A percentile compares a stretch with the other conserved stretches of the same genome.
Conservation (phyloP, 2,113 vertebrate genomes). For the Chitala chitala region DNA sequence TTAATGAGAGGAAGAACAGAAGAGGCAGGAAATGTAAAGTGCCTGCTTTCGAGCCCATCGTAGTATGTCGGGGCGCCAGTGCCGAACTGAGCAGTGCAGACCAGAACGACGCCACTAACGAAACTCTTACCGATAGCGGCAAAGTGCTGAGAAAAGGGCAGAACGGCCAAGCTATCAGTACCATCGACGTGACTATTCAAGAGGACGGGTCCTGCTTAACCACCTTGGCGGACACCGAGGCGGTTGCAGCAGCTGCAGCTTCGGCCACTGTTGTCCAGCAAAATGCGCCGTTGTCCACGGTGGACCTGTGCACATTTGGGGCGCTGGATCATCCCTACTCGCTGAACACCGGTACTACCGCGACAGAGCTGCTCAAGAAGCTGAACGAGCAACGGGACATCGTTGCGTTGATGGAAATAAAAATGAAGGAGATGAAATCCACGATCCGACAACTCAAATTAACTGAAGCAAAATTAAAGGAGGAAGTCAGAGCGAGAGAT, state of each 20-base stretch:
- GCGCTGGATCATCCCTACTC: slow-evolving; percentile 90
- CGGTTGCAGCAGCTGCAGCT: slow-evolving; percentile 37
- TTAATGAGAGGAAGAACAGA: slow-evolving; percentile 81
- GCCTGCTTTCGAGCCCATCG: slow-evolving; percentile 30
- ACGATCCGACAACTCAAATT: slow-evolving; percentile 89
- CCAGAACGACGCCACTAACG: slow-evolving; percentile 6
- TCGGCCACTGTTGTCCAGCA: slow-evolving; percentile 46
- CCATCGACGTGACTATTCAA: slow-evolving; percentile 43
- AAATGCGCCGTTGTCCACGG: slow-evolving; percentile 53
- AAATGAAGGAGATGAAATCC: slow-evolving; percentile 98
- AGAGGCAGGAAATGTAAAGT: slow-evolving; percentile 60
- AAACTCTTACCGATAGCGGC: slow-evolving; percentile 35
- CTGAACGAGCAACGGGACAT: slow-evolving; percentile 96
- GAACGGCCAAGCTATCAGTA: slow-evolving; percentile 42
- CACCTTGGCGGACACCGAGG: slow-evolving; percentile 52
- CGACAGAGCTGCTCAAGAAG: slow-evolving; percentile 87
- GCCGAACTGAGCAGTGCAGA: slow-evolving; percentile 22
- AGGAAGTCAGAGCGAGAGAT: slow-evolving; percentile 90
- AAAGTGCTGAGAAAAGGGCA: slow-evolving; percentile 44
- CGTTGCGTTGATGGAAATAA: slow-evolving; percentile 94
- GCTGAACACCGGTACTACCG: slow-evolving; percentile 88
- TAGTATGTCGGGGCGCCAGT: slow-evolving; percentile 29
- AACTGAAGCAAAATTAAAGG: slow-evolving; percentile 82
- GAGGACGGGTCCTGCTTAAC: slow-evolving; percentile 14
- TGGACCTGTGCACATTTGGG: slow-evolving; percentile 49